Base-by-base conservation (phyloP, 2,113 vertebrate species). In the Nerophis lumbriciformis region DNA sequence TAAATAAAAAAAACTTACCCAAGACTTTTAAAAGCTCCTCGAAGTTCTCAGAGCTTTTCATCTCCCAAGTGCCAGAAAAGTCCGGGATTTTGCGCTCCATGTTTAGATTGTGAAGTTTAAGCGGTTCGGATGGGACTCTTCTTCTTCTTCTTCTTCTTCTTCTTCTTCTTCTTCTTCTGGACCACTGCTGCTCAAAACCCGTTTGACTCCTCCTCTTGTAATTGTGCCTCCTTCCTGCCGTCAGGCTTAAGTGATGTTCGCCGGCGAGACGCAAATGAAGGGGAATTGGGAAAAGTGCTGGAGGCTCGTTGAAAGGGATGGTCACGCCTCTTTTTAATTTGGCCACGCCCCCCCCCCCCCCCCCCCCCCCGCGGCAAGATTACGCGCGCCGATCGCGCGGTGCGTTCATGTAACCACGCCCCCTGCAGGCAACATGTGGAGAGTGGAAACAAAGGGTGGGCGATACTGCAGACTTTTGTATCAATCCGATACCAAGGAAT, bases 31-130 rank as follows among this genome's bases (percentile, higher is more conserved):
- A 88, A 50, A 97, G 88, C 53, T 96, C 95, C 73, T 96, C 95
- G 62, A 97, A 97, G 88, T 96, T 94, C 71, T 94, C 93, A 2
- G 93, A 96, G 59, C 88, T 92, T 74, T 89, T 92, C 91, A 97
- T 97, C 66, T 92, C 93, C 94, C 94, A 97, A 69, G 87, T 91
- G 59, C 95, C 95, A 36, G 94, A 84, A 79, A 96, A 97, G 75
- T 95, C 84, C 1, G 93, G 90, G 78, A 92, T 92, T 83, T 87
- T 90, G 64, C 86, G 80, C 66, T 91, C 90, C 90, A 91, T 91
- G 4, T 69, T 80, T 5, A 5, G 35, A 9, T 67, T 59, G 55
- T 67, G 36, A 28, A 28, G 37, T 60, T 58, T 62, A 52, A 35
- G 37, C 8, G 14, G 53, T 8, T n/a, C 7, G 14, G 14, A 55